A percentile compares a stretch with the other conserved stretches of the same genome.
Evolutionary conservation across 2,888 invertebrate genomes (phyloP).

Genomic region (Heliconius aoede): DNA sequence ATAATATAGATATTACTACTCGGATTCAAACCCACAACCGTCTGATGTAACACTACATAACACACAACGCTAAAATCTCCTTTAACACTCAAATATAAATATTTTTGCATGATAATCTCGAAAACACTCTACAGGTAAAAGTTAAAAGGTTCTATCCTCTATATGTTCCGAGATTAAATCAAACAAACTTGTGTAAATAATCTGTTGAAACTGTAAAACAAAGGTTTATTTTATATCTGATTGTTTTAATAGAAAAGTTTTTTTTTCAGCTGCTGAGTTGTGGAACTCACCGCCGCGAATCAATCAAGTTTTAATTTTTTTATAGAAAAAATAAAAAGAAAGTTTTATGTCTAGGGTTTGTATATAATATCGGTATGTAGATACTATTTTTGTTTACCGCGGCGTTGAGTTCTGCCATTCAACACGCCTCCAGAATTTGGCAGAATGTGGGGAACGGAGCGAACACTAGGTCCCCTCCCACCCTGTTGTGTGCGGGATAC

Average conservation of each 20-base stretch:
- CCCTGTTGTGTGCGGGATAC: too few relatives aligned
- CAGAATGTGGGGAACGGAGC: too few relatives aligned
- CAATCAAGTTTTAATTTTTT: too few relatives aligned
- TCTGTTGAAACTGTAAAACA: not conserved
- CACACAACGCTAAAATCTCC: conserved; percentile 6
- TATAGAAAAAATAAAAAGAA: too few relatives aligned
- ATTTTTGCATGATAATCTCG: conserved; percentile 2
- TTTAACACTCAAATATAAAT: not conserved
- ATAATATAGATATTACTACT: not conserved
- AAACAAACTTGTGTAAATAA: conserved; percentile 4
- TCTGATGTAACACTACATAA: not conserved
- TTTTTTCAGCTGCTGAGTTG: too few relatives aligned
- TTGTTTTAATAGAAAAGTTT: not conserved
- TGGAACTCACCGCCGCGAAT: too few relatives aligned
- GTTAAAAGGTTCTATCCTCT: conserved; percentile 12
- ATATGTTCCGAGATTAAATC: not conserved
- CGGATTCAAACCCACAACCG: conserved; percentile 25
- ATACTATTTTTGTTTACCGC: too few relatives aligned
- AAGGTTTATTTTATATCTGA: not conserved
- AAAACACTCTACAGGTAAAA: not conserved
- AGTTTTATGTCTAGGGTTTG: too few relatives aligned
- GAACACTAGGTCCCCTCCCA: too few relatives aligned
- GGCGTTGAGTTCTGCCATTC: too few relatives aligned
- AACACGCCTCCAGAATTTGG: too few relatives aligned
- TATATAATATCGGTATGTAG: too few relatives aligned